Evolutionary conservation across 2,797 vertebrate species (phyloP), one percentile per base, ranked within the genome.

Genomic region (Neostethus bicornis): DNA sequence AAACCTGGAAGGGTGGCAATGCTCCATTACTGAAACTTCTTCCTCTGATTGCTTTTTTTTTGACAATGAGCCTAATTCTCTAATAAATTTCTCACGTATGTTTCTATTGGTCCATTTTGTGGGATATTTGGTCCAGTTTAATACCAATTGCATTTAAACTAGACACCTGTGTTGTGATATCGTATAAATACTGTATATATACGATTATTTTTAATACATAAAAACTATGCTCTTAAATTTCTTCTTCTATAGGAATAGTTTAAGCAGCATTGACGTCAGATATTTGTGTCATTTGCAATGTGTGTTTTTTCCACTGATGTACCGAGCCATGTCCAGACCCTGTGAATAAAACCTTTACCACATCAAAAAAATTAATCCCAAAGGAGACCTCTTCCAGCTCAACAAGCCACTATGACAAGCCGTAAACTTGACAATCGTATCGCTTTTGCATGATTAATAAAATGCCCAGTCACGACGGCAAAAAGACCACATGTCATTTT

Each of bases 331-430:
- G 49, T 66, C 71, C 25, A 7, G 35, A 26, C 41, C 25, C 43
- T 25, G 51, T 16, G 16, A 42, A 57, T 75, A 68, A 80, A 77
- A 59, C 43, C 48, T 38, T 62, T n/a, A 13, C 51, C 47, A 23
- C 54, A 45, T 66, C 58, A 52, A 41, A 67, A 69, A 81, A 85
- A 83, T 78, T 59, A 61, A 61, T 80, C 74, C 75, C 61, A 49
- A 34, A 69, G 51, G 72, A 62, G 42, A 35, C 32, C 43, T 11
- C 25, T 47, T 70, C 61, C 61, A 70, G 21, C 65, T 71, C 62
- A n/a, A 58, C 9, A 70, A 34, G 41, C 21, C 44, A 38, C 47
- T 9, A 24, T 66, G 65, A 61, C 56, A 62, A 17, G 52, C 43
- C 5, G 20, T 75, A 70, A 67, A 73, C 70, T 48, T 61, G 56